Base-by-base conservation (phyloP, 1,140 invertebrate genomes). In the Papilio polytes region DNA sequence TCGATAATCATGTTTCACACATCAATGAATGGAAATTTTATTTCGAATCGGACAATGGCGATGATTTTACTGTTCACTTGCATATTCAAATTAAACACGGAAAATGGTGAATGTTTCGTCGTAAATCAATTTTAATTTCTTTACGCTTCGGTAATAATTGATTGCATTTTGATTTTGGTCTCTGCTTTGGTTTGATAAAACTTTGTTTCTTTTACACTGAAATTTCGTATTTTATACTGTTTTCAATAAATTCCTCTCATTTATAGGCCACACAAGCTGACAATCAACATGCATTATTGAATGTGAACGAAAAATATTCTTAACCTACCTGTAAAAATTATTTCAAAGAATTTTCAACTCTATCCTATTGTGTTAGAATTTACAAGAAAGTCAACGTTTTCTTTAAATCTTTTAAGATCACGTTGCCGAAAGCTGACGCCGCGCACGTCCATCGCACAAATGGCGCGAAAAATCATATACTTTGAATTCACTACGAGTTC, bases 391-490 rank as follows among this genome's bases (percentile, higher is more conserved):
- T 10, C 20, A 20, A 44, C 51, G 13, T 20, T n/a, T 66, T 63
- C n/a, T 46, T 76, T 36, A 18, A 63, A 72, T 44, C 31, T 72
- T 59, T 80, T 74, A 73, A 76, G 85, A 87, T 85, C 89, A 89
- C 90, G 89, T 92, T 79, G 79, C 53, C 77, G 59, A 87, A 81
- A 79, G 86, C 86, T 88, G 87, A 88, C 88, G 89, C 87, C 86
- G 85, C 82, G 83, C 88, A 87, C 86, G 86, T 89, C 86, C 84
- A 86, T 80, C 56, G 84, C 36, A 82, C 87, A 92, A 92, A 92
- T 92, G 89, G 86, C 73, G 89, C 90, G 91, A 88, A 90, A 91
- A 92, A 92, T 91, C 89, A 90, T 91, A 88, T 85, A 89, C 88
- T 90, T 85, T 85, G 82, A 85, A 92, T 90, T 89, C 88, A 81